Evolutionary conservation across 1,140 invertebrate genomes (phyloP), one percentile per base, ranked within the genome.

Genomic region (Hydropsyche tenuis): DNA sequence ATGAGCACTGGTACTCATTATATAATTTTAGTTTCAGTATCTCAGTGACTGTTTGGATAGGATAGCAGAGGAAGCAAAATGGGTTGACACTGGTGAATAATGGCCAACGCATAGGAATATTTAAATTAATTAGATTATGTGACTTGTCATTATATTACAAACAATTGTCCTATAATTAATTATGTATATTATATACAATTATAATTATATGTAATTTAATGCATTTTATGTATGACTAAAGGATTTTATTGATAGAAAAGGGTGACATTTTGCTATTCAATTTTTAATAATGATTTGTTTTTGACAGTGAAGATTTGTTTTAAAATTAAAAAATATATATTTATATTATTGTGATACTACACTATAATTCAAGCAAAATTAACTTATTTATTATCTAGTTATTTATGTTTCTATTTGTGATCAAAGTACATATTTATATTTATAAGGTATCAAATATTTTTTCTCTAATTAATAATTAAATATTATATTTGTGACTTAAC

Each of bases 1-100:
- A n/a, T 37, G 30, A 37, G 9, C 9, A 37, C 30, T 69, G n/a
- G 73, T 69, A 60, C 18, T 71, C 22, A 30, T 42, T 76, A 66
- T 78, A 79, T 78, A 80, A 51, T 60, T 78, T 80, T 76, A 97
- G 95, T 96, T 94, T 82, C 90, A 93, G 80, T 97, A 94, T 86
- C 90, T 98, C 80, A 91, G 92, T 83, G 96, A 97, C 81, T 97
- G 96, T 84, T 96, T 98, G 85, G 94, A 97, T 82, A 88, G 93
- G 86, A 93, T 98, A 88, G 91, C 93, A 79, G 94, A 97, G 82
- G 96, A 98, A 82, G 88, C 89, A 72, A 93, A 91, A 81, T 93
- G 92, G 91, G 86, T 89, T 48, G 91, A 93, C 80, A 89, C 90
- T 48, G 91, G 91, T 16, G 92, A 93, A 85, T 92, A 88, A 78